Evolutionary conservation across 2,113 vertebrate species (phyloP).

Genomic region (Scopus umbretta): DNA sequence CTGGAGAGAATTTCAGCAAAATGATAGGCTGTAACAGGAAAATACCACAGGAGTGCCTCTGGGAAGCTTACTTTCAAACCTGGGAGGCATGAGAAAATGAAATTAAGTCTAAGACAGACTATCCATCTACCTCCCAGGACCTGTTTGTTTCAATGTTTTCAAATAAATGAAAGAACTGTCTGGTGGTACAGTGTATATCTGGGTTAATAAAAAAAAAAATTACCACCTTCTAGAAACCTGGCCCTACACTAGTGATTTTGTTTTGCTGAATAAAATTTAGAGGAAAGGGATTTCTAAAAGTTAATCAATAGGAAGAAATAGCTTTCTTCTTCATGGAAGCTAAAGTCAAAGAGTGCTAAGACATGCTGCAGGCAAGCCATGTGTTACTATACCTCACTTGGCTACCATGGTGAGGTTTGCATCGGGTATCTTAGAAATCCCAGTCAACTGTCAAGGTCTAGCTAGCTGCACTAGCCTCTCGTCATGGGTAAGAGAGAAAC

Average conservation of each 20-base stretch:
- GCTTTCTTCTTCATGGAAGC: neutral
- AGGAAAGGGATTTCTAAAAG: neutral
- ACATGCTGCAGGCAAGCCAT: neutral
- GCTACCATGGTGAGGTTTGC: fast-evolving
- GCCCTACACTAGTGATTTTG: neutral
- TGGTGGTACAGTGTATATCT: neutral
- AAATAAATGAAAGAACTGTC: neutral
- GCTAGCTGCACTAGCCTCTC: no score
- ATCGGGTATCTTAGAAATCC: neutral
- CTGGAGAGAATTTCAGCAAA: neutral
- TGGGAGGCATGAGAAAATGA: neutral
- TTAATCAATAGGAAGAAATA: neutral
- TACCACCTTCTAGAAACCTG: neutral
- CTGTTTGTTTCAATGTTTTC: neutral
- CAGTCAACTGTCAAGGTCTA: neutral
- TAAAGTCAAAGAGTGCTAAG: no score
- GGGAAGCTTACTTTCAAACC: neutral
- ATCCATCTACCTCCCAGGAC: neutral
- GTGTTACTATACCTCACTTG: fast-evolving
- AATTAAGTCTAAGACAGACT: neutral
- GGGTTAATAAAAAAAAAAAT: neutral
- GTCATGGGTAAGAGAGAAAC: neutral
- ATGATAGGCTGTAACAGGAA: neutral
- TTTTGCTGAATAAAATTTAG: neutral
- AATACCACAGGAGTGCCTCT: neutral